Evolutionary conservation across 2,113 vertebrate genomes (phyloP), one percentile per base, ranked within the genome.

Genomic region (Clinocottus analis): DNA sequence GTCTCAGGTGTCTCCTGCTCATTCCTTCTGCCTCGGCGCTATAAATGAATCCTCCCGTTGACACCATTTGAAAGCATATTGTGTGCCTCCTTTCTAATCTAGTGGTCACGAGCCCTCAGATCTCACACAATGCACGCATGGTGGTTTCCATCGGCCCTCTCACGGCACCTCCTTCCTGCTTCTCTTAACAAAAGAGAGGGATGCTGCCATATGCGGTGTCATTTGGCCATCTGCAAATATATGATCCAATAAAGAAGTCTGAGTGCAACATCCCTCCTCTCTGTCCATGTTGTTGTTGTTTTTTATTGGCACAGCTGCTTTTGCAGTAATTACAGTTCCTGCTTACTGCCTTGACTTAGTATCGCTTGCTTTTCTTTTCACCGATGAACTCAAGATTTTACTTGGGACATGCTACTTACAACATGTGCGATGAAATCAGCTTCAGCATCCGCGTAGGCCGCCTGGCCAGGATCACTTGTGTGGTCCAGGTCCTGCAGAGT

Each of bases 291-390:
- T 72, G 37, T 13, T 25, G 13, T 43, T 43, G 12, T 55, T 58
- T n/a, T 85, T 71, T 78, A 77, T 76, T 65, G 27, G 51, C 59
- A 31, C 79, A 79, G 80, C 83, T 83, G 79, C 69, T 67, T 56
- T 21, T 60, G n/a, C n/a, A 25, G 35, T 75, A 37, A 78, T 68
- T 75, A 79, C 80, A 83, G 51, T 76, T 23, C 16, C 12, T 2
- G 37, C 16, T 59, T 56, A 62, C 35, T 13, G 43, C 47, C 7
- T 25, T 23, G 53, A 58, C 61, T 71, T 25, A 23, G 51, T 23
- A 19, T 49, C 19, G 21, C 29, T 27, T 59, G 56, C n/a, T 60
- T 61, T 35, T 29, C 2, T 43, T 65, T 53, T 35, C 51, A 37
- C 23, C 5, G 29, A 31, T 64, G 37, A 67, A 27, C 66, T 72